Conservation (phyloP, 1,140 invertebrate species). For the Atta colombica region DNA sequence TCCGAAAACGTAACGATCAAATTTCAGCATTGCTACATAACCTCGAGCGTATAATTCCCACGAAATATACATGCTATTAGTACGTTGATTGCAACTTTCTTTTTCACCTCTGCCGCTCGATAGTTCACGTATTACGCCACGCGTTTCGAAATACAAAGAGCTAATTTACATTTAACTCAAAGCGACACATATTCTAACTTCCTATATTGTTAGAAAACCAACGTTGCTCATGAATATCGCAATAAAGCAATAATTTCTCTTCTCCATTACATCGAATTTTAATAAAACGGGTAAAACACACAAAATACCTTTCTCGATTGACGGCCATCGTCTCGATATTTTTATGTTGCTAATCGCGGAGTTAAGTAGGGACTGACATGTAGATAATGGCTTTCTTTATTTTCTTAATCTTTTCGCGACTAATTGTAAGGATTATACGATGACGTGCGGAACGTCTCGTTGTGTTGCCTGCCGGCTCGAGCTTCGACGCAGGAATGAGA, state of each 20-base stretch:
- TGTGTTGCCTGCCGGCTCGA: background rate
- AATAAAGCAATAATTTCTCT: background rate
- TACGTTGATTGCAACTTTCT: background rate
- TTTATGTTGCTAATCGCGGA: background rate
- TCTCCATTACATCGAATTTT: background rate
- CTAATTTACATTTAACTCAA: background rate
- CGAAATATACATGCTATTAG: background rate
- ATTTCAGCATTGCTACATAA: background rate
- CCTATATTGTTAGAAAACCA: background rate
- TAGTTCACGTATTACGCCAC: background rate
- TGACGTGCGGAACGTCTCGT: background rate
- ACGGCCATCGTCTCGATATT: background rate
- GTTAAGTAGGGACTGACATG: background rate
- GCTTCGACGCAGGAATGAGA: background rate
- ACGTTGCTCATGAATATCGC: background rate
- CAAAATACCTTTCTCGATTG: background rate
- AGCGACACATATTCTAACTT: background rate
- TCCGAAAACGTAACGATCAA: slow-evolving; percentile 4
- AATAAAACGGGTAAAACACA: background rate
- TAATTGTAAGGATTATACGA: background rate
- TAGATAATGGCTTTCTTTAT: background rate
- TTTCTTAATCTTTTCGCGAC: background rate
- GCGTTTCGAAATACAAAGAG: background rate
- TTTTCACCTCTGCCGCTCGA: background rate
- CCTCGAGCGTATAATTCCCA: background rate